phyloP scores from a whole-genome alignment of 2,797 vertebrate genomes.

The Argya squamiceps region DNA sequence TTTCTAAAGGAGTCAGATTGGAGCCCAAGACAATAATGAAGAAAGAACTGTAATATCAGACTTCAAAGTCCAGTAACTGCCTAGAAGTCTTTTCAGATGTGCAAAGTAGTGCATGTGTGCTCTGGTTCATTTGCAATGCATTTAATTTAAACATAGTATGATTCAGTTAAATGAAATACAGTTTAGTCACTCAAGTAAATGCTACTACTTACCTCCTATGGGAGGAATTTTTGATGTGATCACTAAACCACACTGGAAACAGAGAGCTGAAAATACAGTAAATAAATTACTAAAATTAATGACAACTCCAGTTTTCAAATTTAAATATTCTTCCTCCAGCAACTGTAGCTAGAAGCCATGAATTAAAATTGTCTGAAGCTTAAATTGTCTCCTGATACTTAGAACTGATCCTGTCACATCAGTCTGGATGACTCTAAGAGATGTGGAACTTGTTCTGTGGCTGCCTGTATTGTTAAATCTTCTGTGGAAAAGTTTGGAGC shows the following conservation, averaged over 20 bases:
- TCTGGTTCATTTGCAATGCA: background rate
- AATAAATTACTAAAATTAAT: background rate
- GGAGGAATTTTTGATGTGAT: background rate
- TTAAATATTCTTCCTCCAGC: background rate
- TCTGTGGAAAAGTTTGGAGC: background rate
- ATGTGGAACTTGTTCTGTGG: background rate
- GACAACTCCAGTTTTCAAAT: background rate
- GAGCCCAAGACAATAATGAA: background rate
- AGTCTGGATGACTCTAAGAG: background rate
- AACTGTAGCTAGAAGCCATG: background rate
- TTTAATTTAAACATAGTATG: background rate
- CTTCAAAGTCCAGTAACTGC: background rate
- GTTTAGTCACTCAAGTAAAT: background rate
- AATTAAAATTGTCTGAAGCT: background rate
- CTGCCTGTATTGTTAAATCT: background rate
- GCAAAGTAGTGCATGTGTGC: background rate
- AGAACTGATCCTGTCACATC: background rate
- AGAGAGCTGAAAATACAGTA: background rate
- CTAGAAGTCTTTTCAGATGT: background rate
- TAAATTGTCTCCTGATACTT: background rate
- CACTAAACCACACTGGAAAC: background rate
- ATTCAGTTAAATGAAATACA: background rate
- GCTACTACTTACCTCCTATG: background rate
- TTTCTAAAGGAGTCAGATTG: background rate
- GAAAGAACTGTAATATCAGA: background rate